These are phyloP conservation scores for Micromussa lordhowensis DNA, from an alignment of 92 coral and sea anemone genomes.

Conservation along the genomic window DNA sequence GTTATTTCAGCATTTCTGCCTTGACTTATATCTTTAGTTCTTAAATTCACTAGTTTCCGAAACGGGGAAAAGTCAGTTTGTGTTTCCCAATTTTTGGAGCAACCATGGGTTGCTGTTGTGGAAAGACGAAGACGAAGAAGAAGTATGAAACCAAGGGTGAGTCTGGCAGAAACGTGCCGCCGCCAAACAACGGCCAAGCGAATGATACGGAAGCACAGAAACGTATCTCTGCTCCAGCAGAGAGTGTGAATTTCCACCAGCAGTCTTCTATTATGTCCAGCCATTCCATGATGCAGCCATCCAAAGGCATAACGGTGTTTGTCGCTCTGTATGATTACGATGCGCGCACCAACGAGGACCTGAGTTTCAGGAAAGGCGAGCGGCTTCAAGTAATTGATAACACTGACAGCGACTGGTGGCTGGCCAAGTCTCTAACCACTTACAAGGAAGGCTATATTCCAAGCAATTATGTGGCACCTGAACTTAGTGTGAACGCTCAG, in stretches of 20 bases:
- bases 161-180: conserved; percentile 51
- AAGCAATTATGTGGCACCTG: conserved; percentile 98
- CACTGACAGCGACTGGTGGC: conserved; percentile 99
- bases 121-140: conserved; percentile 55
- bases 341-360: conserved; percentile 96
- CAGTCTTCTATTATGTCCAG: conserved; percentile 34
- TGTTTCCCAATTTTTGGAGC: conserved; percentile 41
- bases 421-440: conserved; percentile 85
- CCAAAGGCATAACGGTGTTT: conserved; percentile 70
- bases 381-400: conserved; percentile 94
- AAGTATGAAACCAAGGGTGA: conserved; percentile 74
- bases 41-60: neutral
- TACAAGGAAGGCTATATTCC: conserved; percentile 95
- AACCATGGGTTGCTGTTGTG: conserved; percentile 99
- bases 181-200: conserved; percentile 61
- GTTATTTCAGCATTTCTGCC: neutral
- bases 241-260: conserved; percentile 37
- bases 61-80: conserved; percentile 21
- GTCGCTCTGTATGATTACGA: conserved; percentile 98
- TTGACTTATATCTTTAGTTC: neutral
- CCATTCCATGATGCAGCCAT: conserved; percentile 61
- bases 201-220: conserved; percentile 16
- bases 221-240: conserved; percentile 36
- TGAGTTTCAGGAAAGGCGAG: conserved; percentile 95
- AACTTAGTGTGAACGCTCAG: conserved; percentile 91